Conservation (phyloP, 2,888 invertebrate genomes). For the Andrena flavipes region DNA sequence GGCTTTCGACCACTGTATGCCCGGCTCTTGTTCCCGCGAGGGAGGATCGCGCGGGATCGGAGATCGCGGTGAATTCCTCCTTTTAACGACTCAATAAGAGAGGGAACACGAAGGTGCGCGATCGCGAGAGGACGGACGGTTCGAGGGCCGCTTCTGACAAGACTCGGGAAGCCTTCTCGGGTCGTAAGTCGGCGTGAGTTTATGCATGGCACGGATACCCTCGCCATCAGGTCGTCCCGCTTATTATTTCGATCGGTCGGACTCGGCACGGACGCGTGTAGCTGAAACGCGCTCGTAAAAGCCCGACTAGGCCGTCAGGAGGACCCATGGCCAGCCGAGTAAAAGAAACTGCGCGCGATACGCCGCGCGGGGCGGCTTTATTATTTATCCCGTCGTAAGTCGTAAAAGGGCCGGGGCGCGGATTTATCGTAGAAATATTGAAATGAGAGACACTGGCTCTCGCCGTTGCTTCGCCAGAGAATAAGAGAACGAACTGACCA, state of each 20-base stretch:
- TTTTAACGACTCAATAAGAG: slow-evolving; percentile 75
- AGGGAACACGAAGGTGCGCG: background rate
- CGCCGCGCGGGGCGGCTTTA: slow-evolving; percentile 58
- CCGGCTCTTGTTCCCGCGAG: background rate
- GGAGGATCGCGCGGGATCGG: background rate
- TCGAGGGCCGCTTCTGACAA: slow-evolving; percentile 11
- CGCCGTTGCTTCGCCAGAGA: slow-evolving; percentile 24
- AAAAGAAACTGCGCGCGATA: slow-evolving; percentile 50
- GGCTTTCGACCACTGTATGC: no score
- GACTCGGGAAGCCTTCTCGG: slow-evolving; percentile 9
- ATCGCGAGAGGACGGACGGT: slow-evolving; percentile 8
- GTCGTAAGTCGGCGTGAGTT: slow-evolving; percentile 73
- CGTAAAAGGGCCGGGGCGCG: slow-evolving; percentile 77
- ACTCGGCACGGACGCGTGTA: slow-evolving; percentile 4
- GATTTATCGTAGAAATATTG: slow-evolving; percentile 83
- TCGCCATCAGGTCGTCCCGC: slow-evolving; percentile 26
- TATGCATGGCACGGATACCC: slow-evolving; percentile 58
- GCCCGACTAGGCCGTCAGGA: slow-evolving; percentile 51
- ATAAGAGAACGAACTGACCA: slow-evolving; percentile 51
- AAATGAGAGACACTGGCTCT: slow-evolving; percentile 78
- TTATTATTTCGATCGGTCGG: slow-evolving; percentile 71
- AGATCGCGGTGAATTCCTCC: slow-evolving; percentile 46
- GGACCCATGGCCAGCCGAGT: slow-evolving; percentile 19
- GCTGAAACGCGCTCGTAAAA: slow-evolving; percentile 76
- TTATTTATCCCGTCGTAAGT: slow-evolving; percentile 81